These are phyloP conservation scores for Acomys russatus DNA, from an alignment of 2,797 vertebrate species.

Conservation along the genomic window DNA sequence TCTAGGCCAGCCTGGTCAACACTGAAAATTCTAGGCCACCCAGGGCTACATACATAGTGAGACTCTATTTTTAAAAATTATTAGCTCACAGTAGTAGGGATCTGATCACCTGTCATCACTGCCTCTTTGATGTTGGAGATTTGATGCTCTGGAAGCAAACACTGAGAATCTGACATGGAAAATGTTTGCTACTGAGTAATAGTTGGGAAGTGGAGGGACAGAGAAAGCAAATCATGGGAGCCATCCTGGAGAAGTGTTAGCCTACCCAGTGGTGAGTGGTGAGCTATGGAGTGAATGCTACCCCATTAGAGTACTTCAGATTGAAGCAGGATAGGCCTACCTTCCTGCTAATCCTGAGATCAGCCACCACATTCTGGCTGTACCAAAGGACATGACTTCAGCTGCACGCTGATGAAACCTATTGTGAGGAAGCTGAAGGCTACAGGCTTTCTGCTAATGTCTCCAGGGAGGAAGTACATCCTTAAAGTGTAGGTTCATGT, in stretches of 20 bases:
- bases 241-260: background rate
- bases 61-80: background rate
- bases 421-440: background rate
- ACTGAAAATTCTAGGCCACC: background rate
- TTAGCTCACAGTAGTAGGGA: background rate
- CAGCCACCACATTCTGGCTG: background rate
- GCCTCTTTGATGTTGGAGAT: background rate
- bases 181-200: background rate
- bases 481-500: background rate
- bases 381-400: background rate
- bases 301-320: background rate
- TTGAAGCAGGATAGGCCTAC: background rate
- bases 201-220: background rate
- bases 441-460: background rate
- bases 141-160: background rate
- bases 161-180: background rate
- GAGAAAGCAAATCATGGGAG: background rate
- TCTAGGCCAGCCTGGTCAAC: background rate
- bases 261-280: background rate
- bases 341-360: background rate
- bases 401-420: background rate
- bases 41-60: background rate
- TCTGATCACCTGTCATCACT: background rate
- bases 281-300: background rate
- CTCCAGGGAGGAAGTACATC: background rate